Conservation (phyloP, 2,888 invertebrate species). For the Emmelina monodactyla region DNA sequence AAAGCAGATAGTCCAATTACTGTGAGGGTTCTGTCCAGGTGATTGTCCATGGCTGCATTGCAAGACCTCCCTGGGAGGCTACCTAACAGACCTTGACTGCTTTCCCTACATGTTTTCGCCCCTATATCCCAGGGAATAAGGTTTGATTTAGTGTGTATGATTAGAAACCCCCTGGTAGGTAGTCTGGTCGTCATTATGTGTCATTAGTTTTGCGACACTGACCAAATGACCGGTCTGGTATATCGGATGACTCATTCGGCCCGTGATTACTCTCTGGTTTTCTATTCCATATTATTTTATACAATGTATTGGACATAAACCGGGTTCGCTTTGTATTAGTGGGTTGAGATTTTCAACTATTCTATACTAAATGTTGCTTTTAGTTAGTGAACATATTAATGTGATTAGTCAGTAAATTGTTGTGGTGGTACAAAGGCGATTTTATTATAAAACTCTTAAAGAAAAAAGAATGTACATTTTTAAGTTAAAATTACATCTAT, state of each 20-base stretch:
- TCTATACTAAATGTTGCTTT: no score
- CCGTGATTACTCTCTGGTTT: constrained; percentile 53
- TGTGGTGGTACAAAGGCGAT: no score
- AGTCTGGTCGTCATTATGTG: constrained; percentile 58
- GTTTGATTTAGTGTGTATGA: constrained; percentile 23
- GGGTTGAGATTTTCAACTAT: no score
- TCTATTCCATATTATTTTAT: constrained; percentile 30
- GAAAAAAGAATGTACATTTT: no score
- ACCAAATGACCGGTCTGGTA: constrained; percentile 62
- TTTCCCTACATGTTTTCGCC: constrained; percentile 18
- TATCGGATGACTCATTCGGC: constrained; percentile 61
- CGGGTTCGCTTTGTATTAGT: no score
- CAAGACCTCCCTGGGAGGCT: constrained; percentile 46
- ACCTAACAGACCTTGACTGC: constrained; percentile 55
- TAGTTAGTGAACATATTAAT: no score
- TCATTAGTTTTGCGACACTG: constrained; percentile 67
- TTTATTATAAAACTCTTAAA: no score
- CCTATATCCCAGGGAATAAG: constrained; percentile 24
- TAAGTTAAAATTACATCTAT: no score
- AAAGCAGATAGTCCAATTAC: constrained; percentile 40
- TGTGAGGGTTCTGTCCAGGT: constrained; percentile 27
- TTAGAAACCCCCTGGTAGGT: constrained; percentile 38
- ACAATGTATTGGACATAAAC: no score
- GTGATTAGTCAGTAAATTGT: no score
- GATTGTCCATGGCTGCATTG: constrained; percentile 3